These are phyloP conservation scores for Menura novaehollandiae DNA, from an alignment of 2,113 vertebrate genomes.

Conservation along the genomic window DNA sequence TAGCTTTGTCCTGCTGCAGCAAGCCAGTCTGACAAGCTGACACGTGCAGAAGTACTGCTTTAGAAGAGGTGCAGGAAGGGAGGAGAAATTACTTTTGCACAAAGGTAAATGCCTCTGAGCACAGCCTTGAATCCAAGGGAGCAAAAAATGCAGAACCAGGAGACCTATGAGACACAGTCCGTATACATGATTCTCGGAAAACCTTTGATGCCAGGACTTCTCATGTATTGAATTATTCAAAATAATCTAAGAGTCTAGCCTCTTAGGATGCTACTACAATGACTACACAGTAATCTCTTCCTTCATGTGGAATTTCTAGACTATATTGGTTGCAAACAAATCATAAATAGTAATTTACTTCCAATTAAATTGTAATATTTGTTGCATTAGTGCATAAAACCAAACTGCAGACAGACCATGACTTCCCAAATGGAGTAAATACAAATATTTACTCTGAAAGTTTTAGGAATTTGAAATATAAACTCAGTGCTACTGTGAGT, in stretches of 20 bases:
- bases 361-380: not conserved
- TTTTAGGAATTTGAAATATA: not conserved
- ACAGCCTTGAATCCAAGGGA: not conserved
- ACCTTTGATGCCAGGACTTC: not conserved
- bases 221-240: not conserved
- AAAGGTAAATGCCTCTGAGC: not conserved
- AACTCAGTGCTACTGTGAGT: not conserved
- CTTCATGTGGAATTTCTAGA: not conserved
- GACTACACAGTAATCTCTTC: not conserved
- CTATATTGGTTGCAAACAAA: not conserved
- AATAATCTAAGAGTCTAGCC: accelerated
- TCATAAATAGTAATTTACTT: not conserved
- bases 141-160: not conserved
- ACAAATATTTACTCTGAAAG: not conserved
- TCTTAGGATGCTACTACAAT: not conserved
- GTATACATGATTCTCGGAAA: not conserved
- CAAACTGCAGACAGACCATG: not conserved
- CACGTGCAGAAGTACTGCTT: not conserved
- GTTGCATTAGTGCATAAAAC: not conserved
- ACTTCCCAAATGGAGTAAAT: not conserved
- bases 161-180: not conserved
- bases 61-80: not conserved
- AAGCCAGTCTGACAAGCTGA: not conserved
- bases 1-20: not conserved
- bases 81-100: not conserved